Conservation (phyloP, 92 coral and sea anemone species). For the Epizoanthus scotinus region DNA sequence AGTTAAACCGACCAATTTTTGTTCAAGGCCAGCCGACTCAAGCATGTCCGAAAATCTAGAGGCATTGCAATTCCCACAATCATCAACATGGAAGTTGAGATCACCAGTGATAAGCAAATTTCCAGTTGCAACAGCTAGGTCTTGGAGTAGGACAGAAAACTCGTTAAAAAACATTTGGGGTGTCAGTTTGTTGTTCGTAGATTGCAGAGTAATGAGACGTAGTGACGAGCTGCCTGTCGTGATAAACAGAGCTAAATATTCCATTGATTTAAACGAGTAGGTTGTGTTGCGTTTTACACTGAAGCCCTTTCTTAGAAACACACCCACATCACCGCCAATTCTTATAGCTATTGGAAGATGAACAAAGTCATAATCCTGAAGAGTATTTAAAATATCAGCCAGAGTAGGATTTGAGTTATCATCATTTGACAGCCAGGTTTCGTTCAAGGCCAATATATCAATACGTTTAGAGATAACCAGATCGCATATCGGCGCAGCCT, state of each 20-base stretch:
- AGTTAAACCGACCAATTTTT: conserved; percentile 29
- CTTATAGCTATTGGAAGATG: conserved; percentile 42
- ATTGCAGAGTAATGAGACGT: conserved; percentile 40
- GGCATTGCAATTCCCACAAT: no score
- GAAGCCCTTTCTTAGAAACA: conserved; percentile 43
- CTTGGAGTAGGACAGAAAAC: conserved; percentile 35
- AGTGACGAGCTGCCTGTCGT: conserved; percentile 8
- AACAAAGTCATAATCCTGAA: no score
- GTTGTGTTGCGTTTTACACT: conserved; percentile 21
- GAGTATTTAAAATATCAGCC: no score
- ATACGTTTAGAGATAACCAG: no score
- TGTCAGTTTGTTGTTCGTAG: conserved; percentile 38
- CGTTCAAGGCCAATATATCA: no score
- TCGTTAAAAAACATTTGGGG: conserved; percentile 38
- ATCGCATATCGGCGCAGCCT: no score
- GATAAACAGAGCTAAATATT: conserved; percentile 38
- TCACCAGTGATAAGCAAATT: conserved; percentile 40
- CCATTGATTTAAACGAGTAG: conserved; percentile 36
- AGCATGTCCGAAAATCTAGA: no score
- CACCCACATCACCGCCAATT: no score
- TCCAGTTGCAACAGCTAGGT: conserved; percentile 36
- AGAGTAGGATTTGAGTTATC: no score
- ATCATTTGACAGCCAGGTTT: no score
- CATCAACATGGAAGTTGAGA: conserved; percentile 34
- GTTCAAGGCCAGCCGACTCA: conserved; percentile 40